Evolutionary conservation across 2,797 vertebrate species (phyloP).

Genomic region (Alcedo quadribrachys): DNA sequence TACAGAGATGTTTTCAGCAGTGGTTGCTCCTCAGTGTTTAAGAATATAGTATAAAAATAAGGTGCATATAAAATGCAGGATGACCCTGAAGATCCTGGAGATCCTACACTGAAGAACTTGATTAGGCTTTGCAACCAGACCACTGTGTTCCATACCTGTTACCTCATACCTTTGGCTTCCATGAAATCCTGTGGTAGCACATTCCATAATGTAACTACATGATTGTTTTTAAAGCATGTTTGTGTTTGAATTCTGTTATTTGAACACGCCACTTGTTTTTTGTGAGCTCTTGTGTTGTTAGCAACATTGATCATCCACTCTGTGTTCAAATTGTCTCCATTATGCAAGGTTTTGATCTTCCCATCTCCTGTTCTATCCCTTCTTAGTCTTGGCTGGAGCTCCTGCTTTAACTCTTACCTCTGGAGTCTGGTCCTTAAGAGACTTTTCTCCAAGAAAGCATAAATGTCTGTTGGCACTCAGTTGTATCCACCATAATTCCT

Average conservation of each 20-base stretch:
- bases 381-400: background rate
- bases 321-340: background rate
- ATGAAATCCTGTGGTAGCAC: background rate
- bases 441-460: background rate
- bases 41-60: background rate
- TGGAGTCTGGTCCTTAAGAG: background rate
- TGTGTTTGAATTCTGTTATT: background rate
- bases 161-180: background rate
- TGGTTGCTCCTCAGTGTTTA: background rate
- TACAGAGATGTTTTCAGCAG: background rate
- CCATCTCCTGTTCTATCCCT: background rate
- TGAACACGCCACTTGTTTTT: background rate
- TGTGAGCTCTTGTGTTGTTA: background rate
- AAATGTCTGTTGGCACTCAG: background rate
- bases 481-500: background rate
- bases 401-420: background rate
- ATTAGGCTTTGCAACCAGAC: background rate
- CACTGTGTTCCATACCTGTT: background rate
- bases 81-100: too few relatives aligned
- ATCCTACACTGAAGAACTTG: background rate
- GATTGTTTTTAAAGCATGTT: background rate
- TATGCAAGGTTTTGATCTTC: background rate
- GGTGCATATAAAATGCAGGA: background rate
- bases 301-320: background rate
- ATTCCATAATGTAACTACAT: background rate